Base-by-base conservation (phyloP, 2,113 vertebrate species). In the Oenanthe melanoleuca region DNA sequence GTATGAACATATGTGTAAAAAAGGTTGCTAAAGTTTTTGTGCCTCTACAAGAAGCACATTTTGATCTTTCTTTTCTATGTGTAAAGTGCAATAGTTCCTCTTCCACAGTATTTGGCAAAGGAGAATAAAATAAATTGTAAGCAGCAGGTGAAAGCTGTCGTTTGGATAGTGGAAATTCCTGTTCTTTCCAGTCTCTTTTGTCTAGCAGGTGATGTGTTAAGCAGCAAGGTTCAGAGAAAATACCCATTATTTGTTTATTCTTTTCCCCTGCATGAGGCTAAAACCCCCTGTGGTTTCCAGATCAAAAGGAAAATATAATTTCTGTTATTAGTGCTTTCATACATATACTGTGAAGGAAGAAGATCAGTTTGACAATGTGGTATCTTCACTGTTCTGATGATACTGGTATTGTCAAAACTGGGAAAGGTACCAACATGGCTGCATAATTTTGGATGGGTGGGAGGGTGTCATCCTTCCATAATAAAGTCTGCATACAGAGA, bases 241-340 rank as follows among this genome's bases (percentile, higher is more conserved):
- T 80, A 60, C 50, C 11, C 21, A 1, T 86, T 69, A 22, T 59
- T 82, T 94, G n/a, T 53, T 56, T 70, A 14, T 71, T 57, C 71
- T 57, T 53, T 23, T 10, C 33, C 34, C 26, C 45, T 53, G 3
- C 50, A 50, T 24, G 38, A 33, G 25, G 5, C 44, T 90, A 85
- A 89, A 95, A 95, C 88, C 67, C 71, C 69, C 91, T 82, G 84
- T 87, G 78, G 55, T 95, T 97, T 94, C 74, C 82, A 80, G 34
- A 50, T 34, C 61, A 56, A 66, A 94, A 67, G 52, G 64, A 82
- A 86, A 73, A 83, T 75, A 56, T 0, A 31, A 26, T 25, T 70
- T 96, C 34, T 87, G 22, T 50, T 22, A 37, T 20, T 55, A 77
- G 18, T 60, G 64, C 67, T 73, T 63, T 91, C 22, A 28, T 55